These are phyloP conservation scores for Sturmia bella DNA, from an alignment of 2,888 invertebrate genomes.

Conservation along the genomic window DNA sequence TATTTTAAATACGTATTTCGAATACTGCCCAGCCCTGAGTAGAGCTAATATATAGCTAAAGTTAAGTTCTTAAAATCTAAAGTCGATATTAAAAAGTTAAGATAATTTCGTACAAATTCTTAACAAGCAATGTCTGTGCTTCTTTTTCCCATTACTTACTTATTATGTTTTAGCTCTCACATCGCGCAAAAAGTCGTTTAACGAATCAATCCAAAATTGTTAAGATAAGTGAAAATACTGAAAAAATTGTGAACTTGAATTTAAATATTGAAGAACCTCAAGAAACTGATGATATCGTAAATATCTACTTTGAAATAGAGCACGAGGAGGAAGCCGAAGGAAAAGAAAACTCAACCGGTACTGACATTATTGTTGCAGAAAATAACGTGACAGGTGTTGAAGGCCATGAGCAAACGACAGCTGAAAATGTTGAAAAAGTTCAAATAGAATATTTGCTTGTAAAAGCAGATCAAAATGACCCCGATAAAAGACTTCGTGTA, in stretches of 20 bases:
- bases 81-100: no score
- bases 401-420: background rate
- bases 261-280: background rate
- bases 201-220: background rate
- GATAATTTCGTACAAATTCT: no score
- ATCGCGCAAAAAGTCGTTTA: conserved; percentile 4
- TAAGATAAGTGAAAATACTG: background rate
- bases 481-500: background rate
- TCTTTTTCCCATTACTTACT: no score
- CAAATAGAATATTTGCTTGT: conserved; percentile 1
- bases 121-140: no score
- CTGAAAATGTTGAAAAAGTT: background rate
- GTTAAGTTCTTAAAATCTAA: no score
- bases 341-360: background rate
- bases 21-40: no score
- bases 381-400: background rate
- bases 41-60: no score
- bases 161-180: conserved; percentile 30
- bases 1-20: no score
- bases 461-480: background rate
- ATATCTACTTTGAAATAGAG: background rate
- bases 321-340: background rate
- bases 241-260: background rate
- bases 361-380: conserved; percentile 1
- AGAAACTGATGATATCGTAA: background rate